These are phyloP conservation scores for Porites lobata DNA, from an alignment of 92 coral and sea anemone genomes.

Conservation along the genomic window DNA sequence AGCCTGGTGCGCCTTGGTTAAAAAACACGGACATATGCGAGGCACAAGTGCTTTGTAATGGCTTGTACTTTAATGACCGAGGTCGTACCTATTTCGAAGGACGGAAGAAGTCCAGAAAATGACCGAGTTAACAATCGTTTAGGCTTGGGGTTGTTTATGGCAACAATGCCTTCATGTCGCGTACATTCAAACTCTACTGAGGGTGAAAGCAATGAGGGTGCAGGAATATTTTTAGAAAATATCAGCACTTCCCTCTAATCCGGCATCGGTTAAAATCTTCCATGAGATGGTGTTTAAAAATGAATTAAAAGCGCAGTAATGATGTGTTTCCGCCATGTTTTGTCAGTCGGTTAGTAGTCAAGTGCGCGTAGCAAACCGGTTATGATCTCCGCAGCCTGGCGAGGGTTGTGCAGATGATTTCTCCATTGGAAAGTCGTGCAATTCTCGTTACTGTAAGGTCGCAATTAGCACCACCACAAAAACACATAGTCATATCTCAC, in stretches of 20 bases:
- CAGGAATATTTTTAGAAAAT: background rate
- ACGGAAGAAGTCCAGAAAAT: no score
- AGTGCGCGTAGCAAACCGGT: background rate
- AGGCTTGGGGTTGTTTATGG: background rate
- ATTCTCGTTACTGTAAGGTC: slow-evolving; percentile 40
- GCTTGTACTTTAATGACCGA: background rate
- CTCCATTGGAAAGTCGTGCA: slow-evolving; percentile 16
- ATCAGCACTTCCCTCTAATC: background rate
- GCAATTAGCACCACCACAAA: slow-evolving; percentile 45
- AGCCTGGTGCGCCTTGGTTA: background rate
- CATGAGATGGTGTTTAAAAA: slow-evolving; percentile 8
- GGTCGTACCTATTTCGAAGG: no score
- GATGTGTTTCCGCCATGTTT: slow-evolving; percentile 8
- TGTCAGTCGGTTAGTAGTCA: background rate
- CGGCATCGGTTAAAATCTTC: background rate
- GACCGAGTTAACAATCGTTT: background rate
- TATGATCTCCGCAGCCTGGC: background rate
- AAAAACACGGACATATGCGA: background rate
- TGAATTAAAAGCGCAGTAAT: background rate
- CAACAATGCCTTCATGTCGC: no score
- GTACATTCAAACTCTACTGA: background rate
- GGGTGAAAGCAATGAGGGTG: no score
- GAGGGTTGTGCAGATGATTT: slow-evolving; percentile 10
- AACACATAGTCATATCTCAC: background rate
- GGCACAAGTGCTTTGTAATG: slow-evolving; percentile 27